Evolutionary conservation across 1,140 invertebrate genomes (phyloP).

Genomic region (Vanessa tameamea): DNA sequence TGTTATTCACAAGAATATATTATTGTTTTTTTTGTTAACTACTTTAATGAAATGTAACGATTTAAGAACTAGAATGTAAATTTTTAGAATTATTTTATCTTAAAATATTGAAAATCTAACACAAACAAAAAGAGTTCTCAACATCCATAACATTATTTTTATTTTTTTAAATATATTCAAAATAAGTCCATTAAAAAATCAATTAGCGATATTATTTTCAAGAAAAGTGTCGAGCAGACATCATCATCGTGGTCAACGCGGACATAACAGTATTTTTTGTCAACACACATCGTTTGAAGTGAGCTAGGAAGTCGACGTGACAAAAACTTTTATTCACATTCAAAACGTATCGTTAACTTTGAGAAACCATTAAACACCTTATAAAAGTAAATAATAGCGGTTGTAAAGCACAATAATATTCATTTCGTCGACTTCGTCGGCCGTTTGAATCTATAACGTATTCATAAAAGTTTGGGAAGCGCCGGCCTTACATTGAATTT

Average conservation of each 20-base stretch:
- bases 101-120: too few relatives aligned
- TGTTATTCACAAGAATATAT: too few relatives aligned
- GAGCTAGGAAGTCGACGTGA: constrained; percentile 31
- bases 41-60: too few relatives aligned
- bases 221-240: background rate
- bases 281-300: constrained; percentile 37
- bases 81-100: too few relatives aligned
- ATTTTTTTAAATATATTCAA: too few relatives aligned
- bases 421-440: constrained; percentile 30
- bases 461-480: constrained; percentile 29
- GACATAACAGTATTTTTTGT: constrained; percentile 28
- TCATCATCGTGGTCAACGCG: constrained; percentile 28
- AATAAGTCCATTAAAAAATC: background rate
- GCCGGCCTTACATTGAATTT: constrained; percentile 23
- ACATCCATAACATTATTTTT: too few relatives aligned
- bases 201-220: background rate
- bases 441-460: constrained; percentile 33
- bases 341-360: constrained; percentile 33
- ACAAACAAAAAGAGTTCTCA: too few relatives aligned
- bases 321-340: constrained; percentile 25
- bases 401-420: constrained; percentile 37
- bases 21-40: too few relatives aligned
- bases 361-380: constrained; percentile 41
- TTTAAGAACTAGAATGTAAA: too few relatives aligned
- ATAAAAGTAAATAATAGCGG: constrained; percentile 45